Evolutionary conservation across 2,888 invertebrate genomes (phyloP), one percentile per base, ranked within the genome.

Genomic region (Lomographa bimaculata): DNA sequence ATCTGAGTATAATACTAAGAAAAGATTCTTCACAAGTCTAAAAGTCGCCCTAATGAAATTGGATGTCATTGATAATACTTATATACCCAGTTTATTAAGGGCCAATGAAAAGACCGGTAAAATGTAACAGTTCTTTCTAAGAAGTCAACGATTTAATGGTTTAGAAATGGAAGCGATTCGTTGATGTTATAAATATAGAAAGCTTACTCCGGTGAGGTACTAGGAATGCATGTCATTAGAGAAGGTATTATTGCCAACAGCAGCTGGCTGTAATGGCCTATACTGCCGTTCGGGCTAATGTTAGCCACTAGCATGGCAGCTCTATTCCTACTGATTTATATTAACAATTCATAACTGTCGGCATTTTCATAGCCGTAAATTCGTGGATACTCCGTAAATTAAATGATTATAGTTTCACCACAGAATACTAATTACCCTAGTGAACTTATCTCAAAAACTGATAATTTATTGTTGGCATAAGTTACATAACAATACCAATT

Each of bases 221-320:
- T 23, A 41, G 46, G 42, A 47, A 41, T 45, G 45, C 47, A 51
- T 45, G 44, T 42, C 42, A 43, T 51, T 47, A 51, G 36, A 38
- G 37, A 36, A 43, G 39, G 38, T 47, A 47, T 46, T 53, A 53
- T 46, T 41, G 23, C 40, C 24, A 37, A 12, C n/a, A 40, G 30
- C 50, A 48, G 43, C 33, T 50, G 53, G 39, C 39, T 30, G 37
- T 54, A 50, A 54, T 48, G 46, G 39, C 34, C 42, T 37, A 46
- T 18, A 45, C 38, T 26, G 29, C 32, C 28, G 35, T 39, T 50
- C 11, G 35, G 20, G 25, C 39, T 50, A 50, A 50, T 50, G 39
- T 33, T 39, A 28, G 34, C 39, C 37, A 23, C 9, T 26, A 26
- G 39, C 16, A 19, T 4, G 7, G 6, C 29, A 12, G 14, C 14